Conservation (phyloP, 2,113 vertebrate species). For the Lagopus muta region DNA sequence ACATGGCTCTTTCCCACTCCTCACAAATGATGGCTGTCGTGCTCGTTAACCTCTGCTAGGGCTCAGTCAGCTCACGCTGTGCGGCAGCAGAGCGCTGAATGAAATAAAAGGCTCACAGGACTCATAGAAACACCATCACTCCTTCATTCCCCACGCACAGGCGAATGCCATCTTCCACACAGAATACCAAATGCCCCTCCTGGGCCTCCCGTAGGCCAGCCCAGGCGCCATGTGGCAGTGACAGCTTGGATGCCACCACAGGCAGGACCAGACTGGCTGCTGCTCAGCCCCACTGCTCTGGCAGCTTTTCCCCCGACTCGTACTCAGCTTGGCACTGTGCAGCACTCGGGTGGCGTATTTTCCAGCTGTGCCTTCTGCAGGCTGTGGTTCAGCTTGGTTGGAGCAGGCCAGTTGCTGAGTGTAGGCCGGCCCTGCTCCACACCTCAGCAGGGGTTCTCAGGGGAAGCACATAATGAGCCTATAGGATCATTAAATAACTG, state of each 20-base stretch:
- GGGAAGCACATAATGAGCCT: neutral
- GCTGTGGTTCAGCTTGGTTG: neutral
- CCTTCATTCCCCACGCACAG: constrained; percentile 57
- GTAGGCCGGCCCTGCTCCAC: neutral
- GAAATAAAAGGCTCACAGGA: constrained; percentile 78
- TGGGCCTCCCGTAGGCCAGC: constrained; percentile 59
- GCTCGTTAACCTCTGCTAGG: constrained; percentile 89
- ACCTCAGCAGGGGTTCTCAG: neutral
- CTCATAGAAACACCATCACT: constrained; percentile 66
- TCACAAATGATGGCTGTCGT: constrained; percentile 93
- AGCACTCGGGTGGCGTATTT: fast-evolving
- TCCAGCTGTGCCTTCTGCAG: neutral
- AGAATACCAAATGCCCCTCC: constrained; percentile 26
- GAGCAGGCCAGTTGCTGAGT: neutral
- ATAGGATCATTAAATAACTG: constrained; percentile 15
- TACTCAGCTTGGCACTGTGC: constrained; percentile 1
- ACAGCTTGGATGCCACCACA: constrained; percentile 84
- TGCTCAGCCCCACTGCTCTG: neutral
- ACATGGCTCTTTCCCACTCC: constrained; percentile 98
- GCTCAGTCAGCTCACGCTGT: constrained; percentile 85
- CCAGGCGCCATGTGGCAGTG: constrained; percentile 80
- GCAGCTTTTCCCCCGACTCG: neutral
- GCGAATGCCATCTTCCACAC: neutral
- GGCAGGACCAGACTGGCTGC: neutral
- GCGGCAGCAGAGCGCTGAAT: constrained; percentile 77